Base-by-base conservation (phyloP, 2,113 vertebrate genomes). In the Tretioscincus oriximinensis region DNA sequence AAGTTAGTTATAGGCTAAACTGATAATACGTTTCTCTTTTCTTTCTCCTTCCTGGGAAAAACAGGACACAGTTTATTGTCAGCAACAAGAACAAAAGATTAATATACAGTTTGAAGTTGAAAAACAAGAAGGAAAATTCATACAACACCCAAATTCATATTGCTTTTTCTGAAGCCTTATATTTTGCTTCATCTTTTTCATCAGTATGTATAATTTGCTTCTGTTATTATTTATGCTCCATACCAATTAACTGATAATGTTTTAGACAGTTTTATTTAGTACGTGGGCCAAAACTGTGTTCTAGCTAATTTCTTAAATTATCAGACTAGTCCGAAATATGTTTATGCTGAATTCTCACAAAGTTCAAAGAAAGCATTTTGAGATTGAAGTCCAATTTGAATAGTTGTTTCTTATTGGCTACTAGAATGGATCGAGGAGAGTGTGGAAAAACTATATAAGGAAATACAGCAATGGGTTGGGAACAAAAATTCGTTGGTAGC, bases 51-150 rank as follows among this genome's bases (percentile, higher is more conserved):
- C 81, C 86, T 91, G 95, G 81, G 91, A 93, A 88, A 92, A 99
- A 97, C 87, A 94, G 94, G 47, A 77, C 91, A 51, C 94, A 95
- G 1, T 89, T 93, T 45, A 87, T 96, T 89, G 94, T 98, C 91
- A 96, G 93, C 84, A 94, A 90, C 83, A 97, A 95, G 81, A 96
- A 90, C 90, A 95, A 89, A 91, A 95, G 94, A 63, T 79, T 98
- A 88, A 95, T 94, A 0, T 97, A 98, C 84, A 90, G 90, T 1
- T 87, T 98, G 24, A 91, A 84, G 3, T 85, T 98, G 88, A 95
- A 76, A 90, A 99, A 98, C 88, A 94, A 91, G 86, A 94, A 92
- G 73, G 98, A 99, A 90, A 98, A 96, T 22, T 96, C 97, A 1
- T 98, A 98, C 87, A 98, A 98, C 90, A 93, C 97, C 6, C 94